Evolutionary conservation across 2,113 vertebrate species (phyloP).

Genomic region (Pomatorhinus ruficollis): DNA sequence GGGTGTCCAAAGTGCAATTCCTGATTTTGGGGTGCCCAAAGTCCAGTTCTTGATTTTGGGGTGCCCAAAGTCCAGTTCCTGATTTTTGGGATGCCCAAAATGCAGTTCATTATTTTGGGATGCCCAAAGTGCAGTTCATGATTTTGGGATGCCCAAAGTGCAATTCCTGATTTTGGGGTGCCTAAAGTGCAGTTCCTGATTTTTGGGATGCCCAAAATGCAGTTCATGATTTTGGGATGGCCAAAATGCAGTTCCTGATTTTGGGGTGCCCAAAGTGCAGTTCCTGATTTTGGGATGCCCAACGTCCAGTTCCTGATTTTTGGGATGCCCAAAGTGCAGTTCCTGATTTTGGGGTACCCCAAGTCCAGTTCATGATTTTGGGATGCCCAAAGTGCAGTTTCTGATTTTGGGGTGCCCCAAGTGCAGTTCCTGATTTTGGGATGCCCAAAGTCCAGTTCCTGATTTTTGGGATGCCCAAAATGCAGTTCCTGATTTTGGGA

Average conservation of each 20-base stretch:
- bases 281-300: too few relatives aligned
- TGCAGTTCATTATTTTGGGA: background rate
- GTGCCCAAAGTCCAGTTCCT: too few relatives aligned
- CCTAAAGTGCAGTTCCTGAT: too few relatives aligned
- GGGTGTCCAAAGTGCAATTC: too few relatives aligned
- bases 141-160: fast-evolving
- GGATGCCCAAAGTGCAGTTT: background rate
- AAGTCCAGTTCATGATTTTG: too few relatives aligned
- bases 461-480: too few relatives aligned
- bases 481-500: fast-evolving
- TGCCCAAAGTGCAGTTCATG: too few relatives aligned
- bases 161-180: background rate
- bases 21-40: fast-evolving
- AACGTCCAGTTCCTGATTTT: too few relatives aligned
- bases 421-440: fast-evolving
- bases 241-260: too few relatives aligned
- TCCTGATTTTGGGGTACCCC: too few relatives aligned
- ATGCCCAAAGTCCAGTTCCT: background rate
- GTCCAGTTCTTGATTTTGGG: background rate
- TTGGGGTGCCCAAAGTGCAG: background rate
- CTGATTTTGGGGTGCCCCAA: too few relatives aligned
- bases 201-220: background rate
- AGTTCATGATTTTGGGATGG: too few relatives aligned
- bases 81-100: background rate
- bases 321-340: background rate